Base-by-base conservation (phyloP, 2,888 invertebrate genomes). In the Campoletis raptor region DNA sequence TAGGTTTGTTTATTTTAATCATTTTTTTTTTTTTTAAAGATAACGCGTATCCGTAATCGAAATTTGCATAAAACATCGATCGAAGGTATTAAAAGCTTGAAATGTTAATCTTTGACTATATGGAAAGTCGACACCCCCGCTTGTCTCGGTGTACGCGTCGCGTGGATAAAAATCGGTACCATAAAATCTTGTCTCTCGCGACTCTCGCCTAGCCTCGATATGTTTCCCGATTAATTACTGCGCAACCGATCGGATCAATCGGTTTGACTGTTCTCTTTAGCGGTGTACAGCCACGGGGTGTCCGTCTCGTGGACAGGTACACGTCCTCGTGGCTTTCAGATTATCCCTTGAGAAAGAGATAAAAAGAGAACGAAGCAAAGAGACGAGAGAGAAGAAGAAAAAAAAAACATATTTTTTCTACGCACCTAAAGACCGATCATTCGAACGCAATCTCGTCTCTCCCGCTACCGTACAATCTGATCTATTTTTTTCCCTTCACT, bases 201-300 rank as follows among this genome's bases (percentile, higher is more conserved):
- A 42, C 72, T 73, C 76, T 54, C 21, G 66, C 72, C 30, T 54
- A 69, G 57, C 52, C 79, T 74, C 79, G 74, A 82, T 82, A 69
- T 70, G 36, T 87, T 85, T 83, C 64, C 81, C 85, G 85, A 85
- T 88, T 85, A 85, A 87, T 87, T 85, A 87, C 87, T 88, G 67
- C 87, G 77, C 85, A 88, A 89, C 70, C 54, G 61, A 76, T 81
- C 74, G 74, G 73, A 72, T 84, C 84, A 66, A 69, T 82, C 81
- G 70, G 48, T 69, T 72, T 77, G 72, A 57, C 37, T 70, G 37
- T 70, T 61, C 36, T 67, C 45, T 61, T 24, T 42, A 72, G 57
- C 61, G 73, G 40, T 74, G 24, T 36, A 37, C 8, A 45, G 37
- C 69, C 45, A 84, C 81, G 76, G 85, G 81, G 78, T 79, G 69